Conservation (phyloP, 2,888 invertebrate species). For the Amphipoea oculea region DNA sequence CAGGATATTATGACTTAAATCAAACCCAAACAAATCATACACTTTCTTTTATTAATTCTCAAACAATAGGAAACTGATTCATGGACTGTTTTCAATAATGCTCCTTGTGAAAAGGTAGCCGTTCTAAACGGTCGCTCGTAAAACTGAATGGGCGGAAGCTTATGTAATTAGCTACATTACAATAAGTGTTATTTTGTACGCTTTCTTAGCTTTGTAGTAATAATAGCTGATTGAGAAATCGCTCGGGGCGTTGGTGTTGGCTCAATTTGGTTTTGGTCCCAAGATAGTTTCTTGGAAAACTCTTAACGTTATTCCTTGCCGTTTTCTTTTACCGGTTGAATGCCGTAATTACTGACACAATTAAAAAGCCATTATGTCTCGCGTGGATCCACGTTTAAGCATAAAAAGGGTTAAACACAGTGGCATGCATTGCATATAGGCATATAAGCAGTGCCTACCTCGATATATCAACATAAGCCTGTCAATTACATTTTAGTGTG, state of each 20-base stretch:
- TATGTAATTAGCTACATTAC: constrained; percentile 53
- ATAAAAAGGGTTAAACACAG: too few species aligned
- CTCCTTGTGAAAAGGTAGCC: constrained; percentile 26
- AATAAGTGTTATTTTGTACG: constrained; percentile 55
- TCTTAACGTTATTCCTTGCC: neutral
- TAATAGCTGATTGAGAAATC: constrained; percentile 19
- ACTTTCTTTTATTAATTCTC: constrained; percentile 31
- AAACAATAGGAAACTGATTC: constrained; percentile 35
- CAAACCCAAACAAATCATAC: constrained; percentile 5
- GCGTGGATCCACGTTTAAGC: too few species aligned
- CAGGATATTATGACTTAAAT: neutral
- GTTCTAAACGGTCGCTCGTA: constrained; percentile 47
- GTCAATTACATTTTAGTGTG: too few species aligned
- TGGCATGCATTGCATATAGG: too few species aligned
- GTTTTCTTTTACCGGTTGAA: neutral
- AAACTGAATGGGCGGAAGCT: constrained; percentile 61
- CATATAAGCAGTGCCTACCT: too few species aligned
- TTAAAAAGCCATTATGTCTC: too few species aligned
- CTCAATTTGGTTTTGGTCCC: neutral
- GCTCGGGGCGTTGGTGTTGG: neutral
- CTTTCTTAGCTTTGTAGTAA: constrained; percentile 53
- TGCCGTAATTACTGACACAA: too few species aligned
- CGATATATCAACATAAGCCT: too few species aligned
- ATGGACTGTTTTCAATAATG: constrained; percentile 34
- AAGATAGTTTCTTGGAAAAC: constrained; percentile 32